Base-by-base conservation (phyloP, 1,140 invertebrate species). In the Bombus sibiricus region DNA sequence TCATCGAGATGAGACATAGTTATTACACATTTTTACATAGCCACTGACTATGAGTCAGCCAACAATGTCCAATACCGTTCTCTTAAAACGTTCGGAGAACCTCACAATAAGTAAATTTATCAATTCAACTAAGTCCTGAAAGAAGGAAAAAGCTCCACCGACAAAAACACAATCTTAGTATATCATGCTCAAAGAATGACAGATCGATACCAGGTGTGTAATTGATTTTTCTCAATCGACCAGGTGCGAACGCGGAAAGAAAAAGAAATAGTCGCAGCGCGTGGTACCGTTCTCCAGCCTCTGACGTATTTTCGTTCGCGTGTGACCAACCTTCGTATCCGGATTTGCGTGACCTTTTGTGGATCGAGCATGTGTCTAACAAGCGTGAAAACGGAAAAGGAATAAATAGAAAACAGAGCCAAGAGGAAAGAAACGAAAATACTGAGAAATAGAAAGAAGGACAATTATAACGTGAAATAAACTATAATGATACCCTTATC, bases 291-390 rank as follows among this genome's bases (percentile, higher is more conserved):
- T 80, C 66, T 79, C 85, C 85, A 41, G 80, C 81, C 87, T 89
- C 87, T 82, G 85, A 78, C 86, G 68, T 81, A 69, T 84, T 87
- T 86, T 83, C 85, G 83, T 91, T 88, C 87, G 76, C 88, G 69
- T 74, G 85, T 86, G 81, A 69, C 85, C 86, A 88, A 83, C 85
- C 88, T 91, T 90, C 90, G 88, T 83, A 87, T 91, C 89, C 90
- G 85, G 87, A 86, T 87, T 86, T 81, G 85, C 90, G 87, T 91
- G 91, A 91, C 88, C 91, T 92, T 92, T 90, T 90, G 86, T 88
- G 89, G 57, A 86, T 83, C 86, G 28, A 34, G 18, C 39, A 64
- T 66, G 39, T 43, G 18, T 43, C n/a, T 25, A 32, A 15, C 12
- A 28, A n/a, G 53, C 22, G 71, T 25, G 25, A 22, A 39, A 39